Percentiles rank a stretch among this genome's conserved stretches.
These are phyloP conservation scores for Laticauda laticaudata DNA, from an alignment of 2,113 vertebrate genomes.

Conservation along the genomic window DNA sequence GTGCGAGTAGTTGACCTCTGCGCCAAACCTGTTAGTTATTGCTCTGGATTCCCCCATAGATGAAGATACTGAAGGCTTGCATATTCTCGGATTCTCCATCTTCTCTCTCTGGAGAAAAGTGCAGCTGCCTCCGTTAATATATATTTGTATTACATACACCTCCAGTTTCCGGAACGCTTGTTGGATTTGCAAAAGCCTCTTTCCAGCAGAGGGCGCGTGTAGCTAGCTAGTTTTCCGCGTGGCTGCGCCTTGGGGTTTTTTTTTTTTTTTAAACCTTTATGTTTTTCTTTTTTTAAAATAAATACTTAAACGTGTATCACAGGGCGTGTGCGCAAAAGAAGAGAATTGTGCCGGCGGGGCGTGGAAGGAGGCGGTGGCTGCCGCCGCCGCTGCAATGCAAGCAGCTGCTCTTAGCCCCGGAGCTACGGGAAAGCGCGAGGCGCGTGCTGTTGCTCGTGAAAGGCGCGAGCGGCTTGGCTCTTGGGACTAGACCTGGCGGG, in stretches of 20 bases:
- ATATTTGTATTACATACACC: not conserved
- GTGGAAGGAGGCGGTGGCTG: not conserved
- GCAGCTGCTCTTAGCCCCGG: not conserved
- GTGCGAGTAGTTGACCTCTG: not conserved
- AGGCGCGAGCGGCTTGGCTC: conserved; percentile 45
- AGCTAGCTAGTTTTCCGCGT: not conserved
- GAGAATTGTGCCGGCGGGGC: not conserved
- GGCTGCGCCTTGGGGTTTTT: not conserved
- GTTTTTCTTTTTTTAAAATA: not conserved
- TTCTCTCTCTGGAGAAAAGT: not conserved
- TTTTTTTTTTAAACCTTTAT: not conserved
- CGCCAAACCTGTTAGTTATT: not conserved
- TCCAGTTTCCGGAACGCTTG: not conserved
- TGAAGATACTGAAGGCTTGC: not conserved
- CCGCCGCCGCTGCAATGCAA: not conserved
- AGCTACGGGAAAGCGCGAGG: conserved; percentile 31
- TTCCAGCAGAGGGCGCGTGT: conserved; percentile 37
- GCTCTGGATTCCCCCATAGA: not conserved
- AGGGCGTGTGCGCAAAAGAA: not conserved
- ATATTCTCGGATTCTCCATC: not conserved
- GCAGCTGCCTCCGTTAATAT: not conserved
- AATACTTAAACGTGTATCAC: not conserved
- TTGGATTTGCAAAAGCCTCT: not conserved
- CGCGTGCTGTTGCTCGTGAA: conserved; percentile 50
- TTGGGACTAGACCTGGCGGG: conserved; percentile 12